These are phyloP conservation scores for Phalacrocorax carbo DNA, from an alignment of 2,113 vertebrate genomes.

Conservation along the genomic window DNA sequence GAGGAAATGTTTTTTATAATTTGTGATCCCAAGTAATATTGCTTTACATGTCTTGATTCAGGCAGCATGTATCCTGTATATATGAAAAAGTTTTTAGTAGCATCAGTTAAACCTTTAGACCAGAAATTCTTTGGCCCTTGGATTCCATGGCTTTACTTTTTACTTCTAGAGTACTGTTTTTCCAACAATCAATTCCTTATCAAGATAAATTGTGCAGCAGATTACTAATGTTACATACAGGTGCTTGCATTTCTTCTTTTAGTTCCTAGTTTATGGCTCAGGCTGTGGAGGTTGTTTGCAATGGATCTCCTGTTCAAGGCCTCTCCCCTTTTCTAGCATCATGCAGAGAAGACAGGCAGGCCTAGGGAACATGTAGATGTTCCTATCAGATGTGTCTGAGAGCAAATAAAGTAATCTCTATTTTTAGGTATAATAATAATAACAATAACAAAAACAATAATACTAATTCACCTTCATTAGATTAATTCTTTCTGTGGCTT, in stretches of 20 bases:
- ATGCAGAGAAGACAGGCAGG: background rate
- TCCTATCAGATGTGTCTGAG: background rate
- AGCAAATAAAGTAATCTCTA: background rate
- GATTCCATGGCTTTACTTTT: background rate
- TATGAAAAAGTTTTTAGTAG: background rate
- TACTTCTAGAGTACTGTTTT: background rate
- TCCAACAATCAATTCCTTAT: background rate
- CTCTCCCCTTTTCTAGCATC: background rate
- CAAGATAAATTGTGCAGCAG: background rate
- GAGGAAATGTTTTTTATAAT: background rate
- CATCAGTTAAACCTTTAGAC: background rate
- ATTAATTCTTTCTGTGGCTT: background rate
- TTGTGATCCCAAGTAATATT: background rate
- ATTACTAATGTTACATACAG: background rate
- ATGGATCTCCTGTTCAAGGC: background rate
- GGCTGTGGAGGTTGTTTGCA: background rate
- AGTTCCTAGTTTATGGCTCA: accelerated
- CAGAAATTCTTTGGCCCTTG: background rate
- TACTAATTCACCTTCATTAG: background rate
- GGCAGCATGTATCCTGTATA: background rate
- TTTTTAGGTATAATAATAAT: background rate
- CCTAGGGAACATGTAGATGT: accelerated
- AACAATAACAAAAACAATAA: background rate
- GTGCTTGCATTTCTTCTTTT: background rate
- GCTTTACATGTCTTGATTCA: background rate